Base-by-base conservation (phyloP, 2,113 vertebrate species). In the Puntigrus tetrazona region DNA sequence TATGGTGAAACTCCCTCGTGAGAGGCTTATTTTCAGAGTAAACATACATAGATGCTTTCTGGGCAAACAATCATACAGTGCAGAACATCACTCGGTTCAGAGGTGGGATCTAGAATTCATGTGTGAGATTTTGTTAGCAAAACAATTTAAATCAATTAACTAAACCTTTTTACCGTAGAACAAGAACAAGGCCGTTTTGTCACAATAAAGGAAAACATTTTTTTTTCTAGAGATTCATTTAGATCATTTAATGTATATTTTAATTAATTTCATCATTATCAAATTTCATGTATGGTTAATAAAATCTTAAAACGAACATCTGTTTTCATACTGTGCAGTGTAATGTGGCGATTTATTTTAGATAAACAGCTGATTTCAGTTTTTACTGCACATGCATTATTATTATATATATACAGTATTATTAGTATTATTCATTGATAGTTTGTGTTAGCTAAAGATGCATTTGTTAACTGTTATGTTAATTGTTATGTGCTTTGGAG, bases 21-120 rank as follows among this genome's bases (percentile, higher is more conserved):
- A 78, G 76, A 43, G 25, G 72, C 72, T 47, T 27, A 29, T 78
- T 41, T 27, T 20, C 18, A n/a, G 59, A 67, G 59, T 47, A 67
- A 80, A 80, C 78, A 67, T 80, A 41, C 36, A 57, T 31, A 18
- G 16, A 36, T 31, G 41, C 59, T 61, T 43, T 78, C 22, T 59
- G 55, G 38, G 36, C n/a, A 78, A 78, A 78, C 36, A 61, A 36
- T 59, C n/a, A 79, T 10, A 65, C n/a, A 4, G 27, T 16, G 29
- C 45, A 20, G 7, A 63, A 16, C 18, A 43, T 79, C 16, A 10
- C 2, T 65, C 31, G 18, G 16, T 31, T 65, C 27, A 47, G 2
- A 11, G 36, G 25, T 43, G 36, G 34, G n/a, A 18, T 78, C 11
- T 78, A 59, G n/a, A 79, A 79, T 27, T 16, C 22, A 4, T 45